These are phyloP conservation scores for Anoplius nigerrimus DNA, from an alignment of 2,888 invertebrate species.

Conservation along the genomic window DNA sequence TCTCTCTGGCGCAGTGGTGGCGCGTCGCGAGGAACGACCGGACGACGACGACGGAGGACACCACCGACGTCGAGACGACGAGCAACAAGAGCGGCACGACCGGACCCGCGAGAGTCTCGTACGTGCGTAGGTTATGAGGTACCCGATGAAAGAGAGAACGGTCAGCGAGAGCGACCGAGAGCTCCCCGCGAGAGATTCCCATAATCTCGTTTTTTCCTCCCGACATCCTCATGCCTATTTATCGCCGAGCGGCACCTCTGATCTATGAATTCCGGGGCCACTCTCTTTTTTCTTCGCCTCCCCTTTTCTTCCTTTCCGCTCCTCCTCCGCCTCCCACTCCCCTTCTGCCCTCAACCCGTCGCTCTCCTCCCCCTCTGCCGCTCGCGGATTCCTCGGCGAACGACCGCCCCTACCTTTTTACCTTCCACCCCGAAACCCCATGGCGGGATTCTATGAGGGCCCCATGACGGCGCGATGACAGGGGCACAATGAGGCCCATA, in stretches of 20 bases:
- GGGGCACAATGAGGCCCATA: conserved; percentile 64
- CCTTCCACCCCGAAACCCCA: conserved; percentile 45
- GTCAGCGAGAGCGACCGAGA: background rate
- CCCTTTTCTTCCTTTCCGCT: conserved; percentile 25
- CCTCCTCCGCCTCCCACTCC: conserved; percentile 13
- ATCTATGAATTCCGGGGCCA: conserved; percentile 64
- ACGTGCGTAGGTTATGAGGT: conserved; percentile 46
- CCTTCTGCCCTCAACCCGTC: conserved; percentile 21
- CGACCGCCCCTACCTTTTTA: conserved; percentile 24
- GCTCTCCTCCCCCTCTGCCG: conserved; percentile 9
- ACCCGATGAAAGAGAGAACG: conserved; percentile 17
- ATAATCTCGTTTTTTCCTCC: conserved; percentile 56
- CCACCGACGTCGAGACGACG: conserved; percentile 6
- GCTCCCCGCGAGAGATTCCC: conserved; percentile 44
- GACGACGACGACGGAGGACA: conserved; percentile 8
- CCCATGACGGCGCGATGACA: conserved; percentile 67
- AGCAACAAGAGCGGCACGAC: conserved; percentile 25
- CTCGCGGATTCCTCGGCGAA: conserved; percentile 17
- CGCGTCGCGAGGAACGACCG: background rate
- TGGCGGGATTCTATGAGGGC: conserved; percentile 50
- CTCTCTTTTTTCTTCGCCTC: conserved; percentile 24
- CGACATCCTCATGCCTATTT: conserved; percentile 48
- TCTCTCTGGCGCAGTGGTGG: conserved; percentile 22
- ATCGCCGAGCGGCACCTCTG: conserved; percentile 60
- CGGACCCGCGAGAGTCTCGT: conserved; percentile 21